These are phyloP conservation scores for Heliothis subflexa DNA, from an alignment of 1,140 invertebrate genomes.

Conservation along the genomic window DNA sequence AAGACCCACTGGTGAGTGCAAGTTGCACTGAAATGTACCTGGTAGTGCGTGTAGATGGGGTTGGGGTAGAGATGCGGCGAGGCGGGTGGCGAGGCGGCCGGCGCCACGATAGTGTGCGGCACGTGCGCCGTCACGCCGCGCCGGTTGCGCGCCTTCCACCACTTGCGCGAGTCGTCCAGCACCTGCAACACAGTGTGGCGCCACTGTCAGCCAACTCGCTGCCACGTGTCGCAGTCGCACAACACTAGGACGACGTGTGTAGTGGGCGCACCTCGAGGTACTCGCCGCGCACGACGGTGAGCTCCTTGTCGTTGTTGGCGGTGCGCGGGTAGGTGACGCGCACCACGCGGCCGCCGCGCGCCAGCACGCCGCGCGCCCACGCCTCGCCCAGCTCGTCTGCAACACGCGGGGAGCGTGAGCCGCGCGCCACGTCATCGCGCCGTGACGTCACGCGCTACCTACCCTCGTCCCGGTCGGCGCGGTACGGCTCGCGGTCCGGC, in stretches of 20 bases:
- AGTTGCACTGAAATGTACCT: conserved; percentile 53
- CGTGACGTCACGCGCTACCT: not conserved
- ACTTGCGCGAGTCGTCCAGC: conserved; percentile 97
- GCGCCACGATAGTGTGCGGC: conserved; percentile 98
- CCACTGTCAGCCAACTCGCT: too few relatives aligned
- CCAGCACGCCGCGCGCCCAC: conserved; percentile 92
- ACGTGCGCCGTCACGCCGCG: conserved; percentile 96
- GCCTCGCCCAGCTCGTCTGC: conserved; percentile 85
- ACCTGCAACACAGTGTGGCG: conserved; percentile 88
- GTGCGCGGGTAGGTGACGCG: conserved; percentile 97
- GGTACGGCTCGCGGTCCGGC: conserved; percentile 76
- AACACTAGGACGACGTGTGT: not conserved
- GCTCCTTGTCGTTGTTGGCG: conserved; percentile 99
- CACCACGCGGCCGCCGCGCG: conserved; percentile 93
- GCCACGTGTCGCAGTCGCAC: too few relatives aligned
- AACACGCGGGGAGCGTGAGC: not conserved
- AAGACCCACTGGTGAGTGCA: too few relatives aligned
- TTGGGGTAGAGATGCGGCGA: conserved; percentile 90
- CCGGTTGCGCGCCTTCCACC: conserved; percentile 98
- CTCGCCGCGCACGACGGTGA: conserved; percentile 98
- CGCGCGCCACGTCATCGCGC: not conserved
- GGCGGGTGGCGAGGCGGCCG: conserved; percentile 86
- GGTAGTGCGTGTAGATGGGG: conserved; percentile 88
- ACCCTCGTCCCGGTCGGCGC: conserved; percentile 73
- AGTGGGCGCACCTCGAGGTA: conserved; percentile 92